Evolutionary conservation across 1,140 invertebrate species (phyloP).

Genomic region (Zophobas atratus): DNA sequence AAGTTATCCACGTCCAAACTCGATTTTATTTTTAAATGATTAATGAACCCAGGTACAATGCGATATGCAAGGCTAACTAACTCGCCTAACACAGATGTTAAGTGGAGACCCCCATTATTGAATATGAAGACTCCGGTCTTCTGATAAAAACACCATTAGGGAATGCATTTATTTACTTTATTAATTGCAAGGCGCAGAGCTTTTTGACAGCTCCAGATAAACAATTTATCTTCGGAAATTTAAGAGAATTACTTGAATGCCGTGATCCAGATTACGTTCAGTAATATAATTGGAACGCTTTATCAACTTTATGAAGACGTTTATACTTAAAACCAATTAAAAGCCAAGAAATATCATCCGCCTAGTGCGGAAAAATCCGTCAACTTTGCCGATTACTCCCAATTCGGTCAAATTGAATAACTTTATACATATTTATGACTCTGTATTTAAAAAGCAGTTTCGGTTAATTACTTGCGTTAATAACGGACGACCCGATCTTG

Average conservation of each 20-base stretch:
- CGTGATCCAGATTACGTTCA: conserved; percentile 10
- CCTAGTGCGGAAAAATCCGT: conserved; percentile 11
- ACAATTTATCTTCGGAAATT: conserved; percentile 45
- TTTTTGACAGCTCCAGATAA: conserved; percentile 52
- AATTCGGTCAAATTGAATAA: conserved; percentile 22
- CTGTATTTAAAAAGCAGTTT: conserved; percentile 47
- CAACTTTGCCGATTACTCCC: neutral
- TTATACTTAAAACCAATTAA: conserved; percentile 42
- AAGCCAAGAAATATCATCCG: conserved; percentile 12
- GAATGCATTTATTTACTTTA: conserved; percentile 58
- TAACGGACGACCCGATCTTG: conserved; percentile 45
- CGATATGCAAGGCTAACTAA: conserved; percentile 45
- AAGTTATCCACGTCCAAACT: conserved; percentile 26
- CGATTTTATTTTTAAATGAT: conserved; percentile 46
- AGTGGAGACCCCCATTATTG: conserved; percentile 54
- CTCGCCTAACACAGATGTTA: conserved; percentile 56
- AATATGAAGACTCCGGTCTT: conserved; percentile 52
- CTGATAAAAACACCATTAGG: conserved; percentile 57
- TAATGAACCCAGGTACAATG: conserved; percentile 36
- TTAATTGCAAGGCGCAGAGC: conserved; percentile 50
- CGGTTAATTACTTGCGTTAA: conserved; percentile 48
- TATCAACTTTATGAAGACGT: conserved; percentile 42
- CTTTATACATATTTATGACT: conserved; percentile 46
- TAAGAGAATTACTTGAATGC: conserved; percentile 40
- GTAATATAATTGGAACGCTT: conserved; percentile 36